These are phyloP conservation scores for Phycodurus eques DNA, from an alignment of 2,113 vertebrate genomes.

Conservation along the genomic window DNA sequence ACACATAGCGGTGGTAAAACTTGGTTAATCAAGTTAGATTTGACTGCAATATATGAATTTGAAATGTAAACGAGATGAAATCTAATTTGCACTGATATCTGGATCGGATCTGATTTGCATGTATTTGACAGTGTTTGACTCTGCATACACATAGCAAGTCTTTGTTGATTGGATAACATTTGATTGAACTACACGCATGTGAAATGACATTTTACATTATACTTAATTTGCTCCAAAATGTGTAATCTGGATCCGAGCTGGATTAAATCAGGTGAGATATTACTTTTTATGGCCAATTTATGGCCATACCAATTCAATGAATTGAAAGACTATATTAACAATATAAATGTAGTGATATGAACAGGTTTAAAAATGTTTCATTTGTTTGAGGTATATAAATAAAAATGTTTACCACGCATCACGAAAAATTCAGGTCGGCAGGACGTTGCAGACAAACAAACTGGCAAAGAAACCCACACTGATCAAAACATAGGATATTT, in stretches of 20 bases:
- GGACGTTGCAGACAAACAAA: neutral
- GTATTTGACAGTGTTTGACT: no score
- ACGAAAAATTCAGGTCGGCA: neutral
- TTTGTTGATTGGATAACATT: neutral
- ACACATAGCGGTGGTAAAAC: no score
- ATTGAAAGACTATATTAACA: neutral
- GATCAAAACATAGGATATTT: conserved; percentile 11
- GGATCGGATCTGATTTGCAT: no score
- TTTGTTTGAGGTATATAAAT: no score
- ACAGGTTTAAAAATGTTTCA: no score
- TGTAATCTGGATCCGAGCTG: neutral
- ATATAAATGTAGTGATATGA: no score
- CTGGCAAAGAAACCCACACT: neutral
- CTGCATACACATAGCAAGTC: no score
- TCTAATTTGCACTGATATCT: no score
- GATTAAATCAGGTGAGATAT: neutral
- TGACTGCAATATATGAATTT: no score
- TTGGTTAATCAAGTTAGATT: no score
- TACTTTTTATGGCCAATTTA: neutral
- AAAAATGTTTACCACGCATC: neutral
- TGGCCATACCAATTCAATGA: neutral
- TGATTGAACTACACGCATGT: neutral
- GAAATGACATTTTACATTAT: neutral
- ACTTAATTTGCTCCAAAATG: neutral
- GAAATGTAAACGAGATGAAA: no score